Evolutionary conservation across 2,797 vertebrate species (phyloP), one percentile per base, ranked within the genome.

Genomic region (Enteromius afrohamiltoni): DNA sequence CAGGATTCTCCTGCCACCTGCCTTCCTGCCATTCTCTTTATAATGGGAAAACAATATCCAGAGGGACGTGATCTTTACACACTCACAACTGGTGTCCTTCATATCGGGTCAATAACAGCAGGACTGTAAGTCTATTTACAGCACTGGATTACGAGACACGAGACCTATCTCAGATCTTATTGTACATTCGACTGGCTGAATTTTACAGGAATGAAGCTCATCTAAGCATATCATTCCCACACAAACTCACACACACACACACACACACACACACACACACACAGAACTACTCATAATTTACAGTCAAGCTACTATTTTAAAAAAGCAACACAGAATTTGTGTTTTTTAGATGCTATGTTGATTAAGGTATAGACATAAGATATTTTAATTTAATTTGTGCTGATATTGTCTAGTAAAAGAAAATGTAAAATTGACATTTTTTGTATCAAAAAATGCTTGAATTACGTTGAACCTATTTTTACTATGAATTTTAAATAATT

Each of bases 111-210:
- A 49, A 85, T 86, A 86, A 70, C 83, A 81, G 60, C 51, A 64
- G 69, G 69, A 87, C 81, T 77, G 45, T 60, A 85, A 87, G 74
- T 77, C 76, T 87, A 79, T 86, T 83, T 88, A 67, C 55, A 85
- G 87, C 74, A 69, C 64, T 69, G 73, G 76, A 42, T 75, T 77
- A 86, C 23, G 49, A 79, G 69, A 65, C 23, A 86, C 23, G 49
- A 79, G 69, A 65, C 23, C 67, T n/a, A 45, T 78, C 62, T 67
- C 80, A 49, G 58, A 45, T 65, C 62, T 70, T 49, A 79, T 65
- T 79, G 60, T 67, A 79, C 19, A 65, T 71, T 60, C 70, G 7
- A 19, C 64, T 80, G 70, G 58, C 19, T 31, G 40, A 47, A 51
- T 80, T 71, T 80, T 80, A 85, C 62, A 51, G 82, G 85, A 86